A percentile compares a stretch with the other conserved stretches of the same genome.
Evolutionary conservation across 2,797 vertebrate genomes (phyloP).

Genomic region (Micromesistius poutassou): DNA sequence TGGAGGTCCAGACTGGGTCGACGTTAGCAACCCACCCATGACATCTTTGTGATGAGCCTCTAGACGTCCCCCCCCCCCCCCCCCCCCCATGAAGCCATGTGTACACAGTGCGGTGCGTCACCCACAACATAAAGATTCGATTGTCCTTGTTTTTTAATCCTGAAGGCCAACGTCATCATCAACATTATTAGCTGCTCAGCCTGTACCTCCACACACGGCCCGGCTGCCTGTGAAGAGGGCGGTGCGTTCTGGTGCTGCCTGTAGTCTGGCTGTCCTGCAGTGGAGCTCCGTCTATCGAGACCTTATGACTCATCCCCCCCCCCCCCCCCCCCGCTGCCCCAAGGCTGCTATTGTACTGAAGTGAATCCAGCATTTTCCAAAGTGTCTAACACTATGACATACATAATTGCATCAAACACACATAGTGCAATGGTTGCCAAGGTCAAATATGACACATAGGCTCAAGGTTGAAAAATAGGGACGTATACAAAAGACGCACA

Average conservation of each 20-base stretch:
- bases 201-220: neutral
- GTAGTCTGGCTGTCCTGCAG: neutral
- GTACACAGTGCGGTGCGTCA: neutral
- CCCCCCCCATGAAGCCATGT: neutral
- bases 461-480: neutral
- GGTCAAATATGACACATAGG: neutral
- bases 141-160: neutral
- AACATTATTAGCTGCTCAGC: neutral
- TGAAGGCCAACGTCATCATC: neutral
- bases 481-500: no score
- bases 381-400: neutral
- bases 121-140: neutral
- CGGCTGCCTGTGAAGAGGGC: neutral
- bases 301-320: neutral
- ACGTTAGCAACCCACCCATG: neutral
- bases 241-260: slow-evolving; percentile 4
- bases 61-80: neutral
- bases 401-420: neutral
- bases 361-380: neutral
- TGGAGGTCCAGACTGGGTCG: neutral
- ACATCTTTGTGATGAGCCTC: neutral
- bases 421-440: no score
- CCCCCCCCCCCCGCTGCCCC: neutral
- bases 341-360: neutral
- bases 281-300: neutral